Evolutionary conservation across 2,797 vertebrate species (phyloP).

Genomic region (Myotis myotis): DNA sequence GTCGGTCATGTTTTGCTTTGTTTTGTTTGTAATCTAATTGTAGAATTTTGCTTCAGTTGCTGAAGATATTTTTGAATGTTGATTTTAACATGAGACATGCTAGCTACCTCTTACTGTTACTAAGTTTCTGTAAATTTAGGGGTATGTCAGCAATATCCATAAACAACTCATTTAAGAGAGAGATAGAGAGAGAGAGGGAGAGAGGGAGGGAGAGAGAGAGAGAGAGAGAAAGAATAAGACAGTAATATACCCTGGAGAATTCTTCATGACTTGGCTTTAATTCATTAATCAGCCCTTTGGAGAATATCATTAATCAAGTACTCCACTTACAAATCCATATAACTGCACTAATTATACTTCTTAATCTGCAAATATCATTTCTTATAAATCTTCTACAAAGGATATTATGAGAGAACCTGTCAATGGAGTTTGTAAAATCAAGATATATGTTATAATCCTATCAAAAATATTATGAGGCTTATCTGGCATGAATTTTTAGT

Average conservation of each 20-base stretch:
- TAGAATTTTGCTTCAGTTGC: conserved; percentile 28
- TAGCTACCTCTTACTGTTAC: neutral
- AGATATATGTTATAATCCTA: neutral
- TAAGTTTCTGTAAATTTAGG: neutral
- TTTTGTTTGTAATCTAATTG: neutral
- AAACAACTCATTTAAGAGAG: neutral
- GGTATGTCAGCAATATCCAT: neutral
- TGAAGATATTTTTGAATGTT: neutral
- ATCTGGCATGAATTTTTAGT: neutral
- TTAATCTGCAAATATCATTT: conserved; percentile 6
- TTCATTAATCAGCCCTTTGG: conserved; percentile 45
- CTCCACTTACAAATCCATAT: conserved; percentile 38
- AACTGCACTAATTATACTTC: neutral
- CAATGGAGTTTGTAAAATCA: neutral
- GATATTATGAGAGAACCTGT: neutral
- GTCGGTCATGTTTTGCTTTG: neutral
- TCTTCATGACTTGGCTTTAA: neutral
- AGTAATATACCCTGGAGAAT: neutral
- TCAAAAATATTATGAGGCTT: neutral
- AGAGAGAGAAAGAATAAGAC: neutral
- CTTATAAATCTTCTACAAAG: conserved; percentile 38
- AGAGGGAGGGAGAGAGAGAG: neutral
- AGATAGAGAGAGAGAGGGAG: neutral
- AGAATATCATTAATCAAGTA: conserved; percentile 46
- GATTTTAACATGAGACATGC: neutral